Percentiles rank a stretch among this genome's conserved stretches.
phyloP scores from a whole-genome alignment of 1,140 invertebrate species.

The Plutomurus gul region DNA sequence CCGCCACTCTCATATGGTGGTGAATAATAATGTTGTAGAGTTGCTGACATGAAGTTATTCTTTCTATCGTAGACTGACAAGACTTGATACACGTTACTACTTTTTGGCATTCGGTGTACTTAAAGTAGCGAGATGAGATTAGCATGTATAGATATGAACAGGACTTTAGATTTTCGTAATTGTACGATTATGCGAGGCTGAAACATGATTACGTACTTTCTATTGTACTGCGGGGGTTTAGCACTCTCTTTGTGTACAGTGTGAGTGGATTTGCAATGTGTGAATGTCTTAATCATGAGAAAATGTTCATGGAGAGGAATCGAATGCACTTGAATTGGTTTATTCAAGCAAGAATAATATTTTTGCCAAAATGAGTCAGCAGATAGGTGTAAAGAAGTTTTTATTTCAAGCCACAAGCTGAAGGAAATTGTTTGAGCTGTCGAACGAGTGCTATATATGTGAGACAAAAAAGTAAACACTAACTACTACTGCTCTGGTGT shows the following conservation, averaged over 20 bases:
- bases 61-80: too few species aligned
- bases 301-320: not conserved
- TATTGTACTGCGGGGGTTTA: not conserved
- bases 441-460: not conserved
- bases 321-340: slow-evolving; percentile 37
- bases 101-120: too few species aligned
- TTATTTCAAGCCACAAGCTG: slow-evolving; percentile 30
- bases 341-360: slow-evolving; percentile 39
- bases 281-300: slow-evolving; percentile 38
- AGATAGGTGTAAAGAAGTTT: not conserved
- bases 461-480: too few species aligned
- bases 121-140: not conserved
- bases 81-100: too few species aligned
- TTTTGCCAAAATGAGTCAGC: slow-evolving; percentile 41
- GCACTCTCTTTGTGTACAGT: not conserved
- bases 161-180: not conserved
- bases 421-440: slow-evolving; percentile 22
- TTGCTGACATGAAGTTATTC: too few species aligned
- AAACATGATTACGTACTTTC: slow-evolving; percentile 31
- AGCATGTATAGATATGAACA: not conserved
- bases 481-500: not conserved
- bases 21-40: too few species aligned
- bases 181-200: not conserved
- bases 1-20: too few species aligned
- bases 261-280: not conserved